Evolutionary conservation across 2,797 vertebrate genomes (phyloP).

Genomic region (Rousettus madagascariensis): DNA sequence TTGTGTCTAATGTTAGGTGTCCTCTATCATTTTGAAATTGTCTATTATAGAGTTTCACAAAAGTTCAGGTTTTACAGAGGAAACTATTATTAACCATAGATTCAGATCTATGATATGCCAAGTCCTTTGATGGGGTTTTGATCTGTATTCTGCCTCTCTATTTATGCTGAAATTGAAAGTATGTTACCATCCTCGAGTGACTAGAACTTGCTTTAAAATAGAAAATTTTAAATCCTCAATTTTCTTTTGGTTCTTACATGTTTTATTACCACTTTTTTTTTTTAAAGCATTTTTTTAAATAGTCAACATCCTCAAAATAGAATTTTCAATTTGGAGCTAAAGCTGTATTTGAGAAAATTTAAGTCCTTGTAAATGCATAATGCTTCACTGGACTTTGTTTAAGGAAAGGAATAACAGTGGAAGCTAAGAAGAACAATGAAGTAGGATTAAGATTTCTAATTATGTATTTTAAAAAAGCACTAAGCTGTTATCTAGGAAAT

Average conservation of each 20-base stretch:
- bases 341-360: background rate
- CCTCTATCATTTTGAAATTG: background rate
- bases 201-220: conserved; percentile 28
- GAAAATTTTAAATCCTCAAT: background rate
- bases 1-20: background rate
- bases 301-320: background rate
- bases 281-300: background rate
- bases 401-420: background rate
- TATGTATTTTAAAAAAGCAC: background rate
- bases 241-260: background rate
- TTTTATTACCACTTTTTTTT: background rate
- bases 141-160: background rate
- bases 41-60: background rate
- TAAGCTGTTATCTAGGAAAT: background rate
- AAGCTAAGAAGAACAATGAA: background rate
- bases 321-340: background rate
- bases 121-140: background rate
- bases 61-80: conserved; percentile 9
- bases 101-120: background rate
- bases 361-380: background rate
- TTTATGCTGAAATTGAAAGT: conserved; percentile 13
- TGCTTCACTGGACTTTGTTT: background rate
- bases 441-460: background rate
- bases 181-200: background rate
- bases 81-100: background rate